Percentiles rank a stretch among this genome's conserved stretches.
Conservation (phyloP, 1,140 invertebrate species). For the Drosophila pseudoobscura region DNA sequence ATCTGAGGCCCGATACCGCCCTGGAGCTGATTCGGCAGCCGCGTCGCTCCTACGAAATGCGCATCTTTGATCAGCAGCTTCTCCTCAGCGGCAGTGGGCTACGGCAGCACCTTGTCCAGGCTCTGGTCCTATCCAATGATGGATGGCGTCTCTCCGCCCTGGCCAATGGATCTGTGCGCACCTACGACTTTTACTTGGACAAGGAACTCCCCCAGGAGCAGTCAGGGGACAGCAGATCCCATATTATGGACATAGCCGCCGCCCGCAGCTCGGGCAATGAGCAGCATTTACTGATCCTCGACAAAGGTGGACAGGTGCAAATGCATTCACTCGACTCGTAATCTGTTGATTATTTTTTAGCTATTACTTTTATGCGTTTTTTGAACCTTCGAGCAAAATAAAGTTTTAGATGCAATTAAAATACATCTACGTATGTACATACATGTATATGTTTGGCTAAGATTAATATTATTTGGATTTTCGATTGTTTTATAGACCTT, state of each 20-base stretch:
- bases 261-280: constrained; percentile 36
- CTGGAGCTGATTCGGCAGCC: constrained; percentile 58
- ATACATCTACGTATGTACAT: too few relatives aligned
- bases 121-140: constrained; percentile 66
- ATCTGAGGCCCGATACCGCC: constrained; percentile 60
- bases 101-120: constrained; percentile 69
- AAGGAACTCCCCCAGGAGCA: constrained; percentile 28
- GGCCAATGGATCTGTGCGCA: constrained; percentile 61
- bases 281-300: constrained; percentile 54
- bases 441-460: too few relatives aligned
- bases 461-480: too few relatives aligned
- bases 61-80: constrained; percentile 73
- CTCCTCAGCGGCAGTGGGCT: constrained; percentile 65
- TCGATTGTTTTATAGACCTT: too few relatives aligned
- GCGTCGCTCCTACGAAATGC: constrained; percentile 63
- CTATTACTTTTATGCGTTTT: constrained; percentile 28
- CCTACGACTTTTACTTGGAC: constrained; percentile 75
- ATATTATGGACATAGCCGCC: constrained; percentile 54
- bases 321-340: constrained; percentile 55
- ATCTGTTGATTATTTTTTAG: constrained; percentile 38
- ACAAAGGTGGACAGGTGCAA: constrained; percentile 47
- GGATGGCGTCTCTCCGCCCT: constrained; percentile 70
- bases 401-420: constrained; percentile 8
- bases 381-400: constrained; percentile 38
- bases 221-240: not conserved